Evolutionary conservation across 2,113 vertebrate genomes (phyloP).

Genomic region (Eptesicus fuscus): DNA sequence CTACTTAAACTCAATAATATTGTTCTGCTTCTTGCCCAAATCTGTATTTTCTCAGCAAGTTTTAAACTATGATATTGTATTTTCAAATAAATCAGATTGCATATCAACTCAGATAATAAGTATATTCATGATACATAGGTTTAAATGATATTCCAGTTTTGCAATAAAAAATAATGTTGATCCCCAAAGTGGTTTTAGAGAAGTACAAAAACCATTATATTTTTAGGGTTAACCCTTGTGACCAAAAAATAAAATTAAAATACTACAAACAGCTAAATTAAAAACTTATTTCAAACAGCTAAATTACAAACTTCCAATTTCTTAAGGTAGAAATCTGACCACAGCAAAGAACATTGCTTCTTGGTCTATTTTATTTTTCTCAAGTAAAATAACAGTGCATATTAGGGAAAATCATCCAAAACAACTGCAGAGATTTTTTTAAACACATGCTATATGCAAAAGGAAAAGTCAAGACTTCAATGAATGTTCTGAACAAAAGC

Average conservation of each 20-base stretch:
- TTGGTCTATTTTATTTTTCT: neutral
- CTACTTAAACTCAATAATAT: neutral
- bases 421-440: neutral
- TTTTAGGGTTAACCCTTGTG: neutral
- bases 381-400: neutral
- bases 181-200: neutral
- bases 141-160: neutral
- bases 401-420: neutral
- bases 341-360: neutral
- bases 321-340: neutral
- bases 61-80: neutral
- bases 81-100: neutral
- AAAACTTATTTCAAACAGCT: neutral
- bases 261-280: neutral
- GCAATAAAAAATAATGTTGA: neutral
- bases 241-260: neutral
- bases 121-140: neutral
- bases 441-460: neutral
- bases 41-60: neutral
- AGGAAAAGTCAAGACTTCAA: neutral
- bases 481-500: constrained; percentile 1
- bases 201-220: neutral
- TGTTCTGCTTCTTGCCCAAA: neutral
- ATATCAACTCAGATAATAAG: neutral
- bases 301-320: neutral